Conservation (phyloP, 2,113 vertebrate genomes). For the Rattus rattus region DNA sequence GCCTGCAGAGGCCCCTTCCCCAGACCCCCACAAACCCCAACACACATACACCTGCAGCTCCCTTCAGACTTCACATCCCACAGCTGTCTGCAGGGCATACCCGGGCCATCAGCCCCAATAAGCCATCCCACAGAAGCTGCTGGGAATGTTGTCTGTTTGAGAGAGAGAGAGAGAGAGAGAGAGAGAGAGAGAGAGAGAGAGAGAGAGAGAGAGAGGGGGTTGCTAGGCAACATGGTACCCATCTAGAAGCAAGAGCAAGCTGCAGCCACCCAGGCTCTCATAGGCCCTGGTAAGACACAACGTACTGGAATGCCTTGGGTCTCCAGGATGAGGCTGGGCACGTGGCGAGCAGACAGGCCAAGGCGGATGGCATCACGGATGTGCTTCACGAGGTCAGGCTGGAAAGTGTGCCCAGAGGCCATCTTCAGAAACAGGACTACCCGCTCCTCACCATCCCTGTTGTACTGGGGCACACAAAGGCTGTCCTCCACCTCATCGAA, state of each 20-base stretch:
- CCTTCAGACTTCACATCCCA: not conserved
- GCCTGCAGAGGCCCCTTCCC: not conserved
- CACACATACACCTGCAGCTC: not conserved
- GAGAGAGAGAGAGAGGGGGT: not conserved
- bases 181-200: too few relatives aligned
- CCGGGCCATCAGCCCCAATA: not conserved
- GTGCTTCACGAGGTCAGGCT: slow-evolving; percentile 86
- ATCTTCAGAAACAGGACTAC: slow-evolving; percentile 97
- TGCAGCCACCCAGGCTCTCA: not conserved
- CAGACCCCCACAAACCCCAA: not conserved
- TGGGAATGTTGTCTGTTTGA: not conserved
- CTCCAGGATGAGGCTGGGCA: slow-evolving; percentile 94
- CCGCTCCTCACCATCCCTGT: slow-evolving; percentile 92
- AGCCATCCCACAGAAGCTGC: not conserved
- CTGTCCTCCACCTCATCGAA: slow-evolving; percentile 97
- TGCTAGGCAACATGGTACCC: not conserved
- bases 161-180: too few relatives aligned
- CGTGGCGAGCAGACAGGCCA: slow-evolving; percentile 93
- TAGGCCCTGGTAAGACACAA: not conserved
- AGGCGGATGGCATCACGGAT: slow-evolving; percentile 91
- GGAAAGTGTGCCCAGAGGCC: slow-evolving; percentile 88
- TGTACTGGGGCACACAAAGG: slow-evolving; percentile 97
- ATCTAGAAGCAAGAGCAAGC: not conserved
- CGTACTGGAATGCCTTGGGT: slow-evolving; percentile 95
- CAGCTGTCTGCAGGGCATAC: not conserved